phyloP scores from a whole-genome alignment of 2,797 vertebrate genomes.

The Smutsia temminckii region DNA sequence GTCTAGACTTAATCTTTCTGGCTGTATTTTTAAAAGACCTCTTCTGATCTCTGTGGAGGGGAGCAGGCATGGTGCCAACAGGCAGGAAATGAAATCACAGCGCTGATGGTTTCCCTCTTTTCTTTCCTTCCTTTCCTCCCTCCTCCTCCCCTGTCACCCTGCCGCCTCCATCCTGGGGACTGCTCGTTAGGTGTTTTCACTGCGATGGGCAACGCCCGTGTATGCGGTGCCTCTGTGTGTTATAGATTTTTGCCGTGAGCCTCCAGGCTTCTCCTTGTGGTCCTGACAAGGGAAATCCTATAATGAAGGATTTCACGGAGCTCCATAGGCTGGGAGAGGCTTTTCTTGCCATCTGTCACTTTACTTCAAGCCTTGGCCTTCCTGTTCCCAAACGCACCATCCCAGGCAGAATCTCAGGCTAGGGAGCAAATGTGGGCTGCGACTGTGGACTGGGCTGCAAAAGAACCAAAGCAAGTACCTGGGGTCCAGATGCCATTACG shows the following conservation, averaged over 20 bases:
- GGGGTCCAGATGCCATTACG: not conserved
- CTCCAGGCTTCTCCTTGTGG: constrained; percentile 76
- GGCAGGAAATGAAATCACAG: constrained; percentile 47
- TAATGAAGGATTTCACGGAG: constrained; percentile 80
- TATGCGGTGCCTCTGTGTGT: constrained; percentile 2
- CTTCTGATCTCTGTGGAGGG: not conserved
- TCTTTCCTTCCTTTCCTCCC: not conserved
- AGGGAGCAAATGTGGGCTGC: not conserved
- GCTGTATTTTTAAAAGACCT: constrained; percentile 8
- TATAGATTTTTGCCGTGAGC: constrained; percentile 69
- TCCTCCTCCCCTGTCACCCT: not conserved
- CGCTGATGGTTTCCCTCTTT: not conserved
- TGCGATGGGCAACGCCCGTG: not conserved
- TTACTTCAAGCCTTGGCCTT: constrained; percentile 73
- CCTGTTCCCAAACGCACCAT: constrained; percentile 49
- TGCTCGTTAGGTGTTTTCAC: constrained; percentile 19
- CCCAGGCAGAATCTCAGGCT: not conserved
- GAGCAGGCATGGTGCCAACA: not conserved
- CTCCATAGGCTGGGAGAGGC: constrained; percentile 28
- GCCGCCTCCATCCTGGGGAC: not conserved
- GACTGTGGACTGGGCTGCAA: not conserved
- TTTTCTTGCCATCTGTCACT: constrained; percentile 78
- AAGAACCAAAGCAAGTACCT: not conserved
- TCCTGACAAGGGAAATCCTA: constrained; percentile 79
- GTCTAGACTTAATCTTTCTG: not conserved